Evolutionary conservation across 1,140 invertebrate species (phyloP), one percentile per base, ranked within the genome.

Genomic region (Euglossa dilemma): DNA sequence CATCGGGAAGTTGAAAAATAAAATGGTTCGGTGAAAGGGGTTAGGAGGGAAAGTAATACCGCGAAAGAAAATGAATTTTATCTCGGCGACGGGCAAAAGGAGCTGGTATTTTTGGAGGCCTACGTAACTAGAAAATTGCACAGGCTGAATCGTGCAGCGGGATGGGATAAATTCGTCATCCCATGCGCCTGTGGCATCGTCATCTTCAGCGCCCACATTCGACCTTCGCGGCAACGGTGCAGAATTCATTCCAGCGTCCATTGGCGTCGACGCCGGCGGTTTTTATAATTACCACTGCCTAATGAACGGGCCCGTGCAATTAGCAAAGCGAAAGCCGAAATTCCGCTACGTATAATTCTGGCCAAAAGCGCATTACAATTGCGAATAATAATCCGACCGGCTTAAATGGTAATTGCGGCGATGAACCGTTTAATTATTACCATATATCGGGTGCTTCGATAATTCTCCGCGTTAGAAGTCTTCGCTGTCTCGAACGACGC

Each of bases 131-230:
- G 16, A 52, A 47, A 52, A 56, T 54, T 63, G 80, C 74, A 61
- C 63, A 52, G 47, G n/a, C 61, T 25, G 67, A 52, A 70, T 20
- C 45, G 9, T n/a, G 77, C 20, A n/a, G 28, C 47, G 8, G 7
- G 54, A 69, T 69, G 54, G 64, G 45, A 50, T 76, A 52, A 66
- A 70, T 83, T 78, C 80, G 56, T 83, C 74, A 78, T 77, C 43
- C 50, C n/a, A 57, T 66, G 61, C 56, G 28, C 23, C 47, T 36
- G 63, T 67, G 43, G 50, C 16, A 61, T 66, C 74, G 64, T 83
- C 80, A 78, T 83, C 80, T 61, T 63, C 11, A 36, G 45, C 74
- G 80, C 80, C 80, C 80, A 83, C 80, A 67, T 61, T 36, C 56
- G 66, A 83, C 74, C 80, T 83, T 83, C 80, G 80, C 28, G 74